Evolutionary conservation across 2,888 invertebrate genomes (phyloP), one percentile per base, ranked within the genome.

Genomic region (Brachyptera risi): DNA sequence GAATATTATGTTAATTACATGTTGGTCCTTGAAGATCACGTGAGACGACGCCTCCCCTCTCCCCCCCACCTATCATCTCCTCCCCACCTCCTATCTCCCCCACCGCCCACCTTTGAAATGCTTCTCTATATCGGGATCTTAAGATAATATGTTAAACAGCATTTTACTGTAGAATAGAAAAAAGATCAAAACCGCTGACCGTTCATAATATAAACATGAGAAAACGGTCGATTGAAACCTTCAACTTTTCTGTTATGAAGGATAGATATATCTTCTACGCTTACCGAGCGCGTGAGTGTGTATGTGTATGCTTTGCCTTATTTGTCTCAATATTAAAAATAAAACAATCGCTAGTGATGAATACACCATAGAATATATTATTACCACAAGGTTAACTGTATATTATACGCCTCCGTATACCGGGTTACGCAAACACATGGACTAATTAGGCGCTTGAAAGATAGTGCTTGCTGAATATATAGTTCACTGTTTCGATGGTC

Each of bases 261-360:
- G 3, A 21, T 42, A 21, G 7, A 17, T 31, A 31, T 31, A 31
- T 42, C 42, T 7, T 42, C 7, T 3, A 42, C 5, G 38, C 42
- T 40, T 3, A n/a, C 13, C n/a, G 40, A 19, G 44, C 5, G 19
- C n/a, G 47, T 24, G 47, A 7, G 15, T n/a, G n/a, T n/a, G n/a
- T n/a, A n/a, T n/a, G n/a, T 11, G 9, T 40, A 5, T 4, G 17
- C 23, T 35, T 19, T 13, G 35, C 54, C 54, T 31, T 54, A 54
- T 54, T 54, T 54, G 54, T 35, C 54, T 31, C 23, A 35, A 54
- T 37, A 54, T 37, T 54, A 21, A 24, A 11, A n/a, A 21, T 23
- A 47, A 47, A 13, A 17, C 21, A 24, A 24, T 24, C 23, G n/a
- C 23, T 5, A 13, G 42, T 42, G 42, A 42, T 42, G 42, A 42